Evolutionary conservation across 2,113 vertebrate species (phyloP), one percentile per base, ranked within the genome.

Genomic region (Neopipo cinnamomea): DNA sequence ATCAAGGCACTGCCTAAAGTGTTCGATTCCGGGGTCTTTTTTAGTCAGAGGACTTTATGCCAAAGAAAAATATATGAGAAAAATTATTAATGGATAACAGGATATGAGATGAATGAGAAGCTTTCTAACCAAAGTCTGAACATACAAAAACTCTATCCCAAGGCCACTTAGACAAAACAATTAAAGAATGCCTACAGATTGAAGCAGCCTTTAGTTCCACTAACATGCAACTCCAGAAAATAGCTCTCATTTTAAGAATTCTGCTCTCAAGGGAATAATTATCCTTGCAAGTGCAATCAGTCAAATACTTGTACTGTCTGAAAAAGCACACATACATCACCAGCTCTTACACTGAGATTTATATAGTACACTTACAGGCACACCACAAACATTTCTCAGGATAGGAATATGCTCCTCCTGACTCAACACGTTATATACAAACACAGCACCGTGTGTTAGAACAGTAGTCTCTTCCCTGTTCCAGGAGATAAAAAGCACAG

Each of bases 261-360:
- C 73, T 65, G 21, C 27, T 96, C 88, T 74, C 84, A 77, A 84
- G 52, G 49, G 81, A 91, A 87, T 72, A 93, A 93, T 85, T 85
- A 95, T 58, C 55, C 50, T 66, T 50, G 35, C 52, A 93, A 92
- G 66, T 30, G 68, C 27, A 79, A 85, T 86, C 81, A 93, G 44
- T 63, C 74, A 91, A 89, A 77, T 56, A 67, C 63, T 82, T 83
- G 67, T 58, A 71, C 66, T 85, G 56, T 52, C 86, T 76, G 50
- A 87, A 91, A 81, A 92, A 72, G 62, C 58, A 83, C 6, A 73
- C 17, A 67, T 30, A 53, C 24, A 49, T 78, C 62, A 90, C 33
- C 44, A 74, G 67, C n/a, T 81, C 77, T 74, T 56, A 76, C 37
- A 52, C 17, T 37, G 28, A 61, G 62, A 88, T 72, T 68, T 79